Conservation (phyloP, 2,113 vertebrate genomes). For the Etia nguti region DNA sequence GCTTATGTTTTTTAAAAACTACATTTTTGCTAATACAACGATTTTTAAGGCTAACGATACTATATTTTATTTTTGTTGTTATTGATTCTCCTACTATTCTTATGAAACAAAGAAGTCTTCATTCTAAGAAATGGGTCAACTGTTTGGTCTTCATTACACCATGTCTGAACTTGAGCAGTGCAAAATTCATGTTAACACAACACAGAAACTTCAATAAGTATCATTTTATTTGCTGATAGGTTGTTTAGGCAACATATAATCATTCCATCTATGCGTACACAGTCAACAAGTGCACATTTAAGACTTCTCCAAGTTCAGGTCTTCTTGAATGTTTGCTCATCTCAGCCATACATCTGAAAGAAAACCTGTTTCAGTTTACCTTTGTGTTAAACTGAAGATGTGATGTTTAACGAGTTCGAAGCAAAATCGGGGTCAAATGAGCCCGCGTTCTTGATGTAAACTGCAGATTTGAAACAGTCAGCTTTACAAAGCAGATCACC, state of each 20-base stretch:
- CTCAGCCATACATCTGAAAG: neutral
- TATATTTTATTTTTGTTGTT: neutral
- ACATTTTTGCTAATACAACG: neutral
- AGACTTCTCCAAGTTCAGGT: too few relatives aligned
- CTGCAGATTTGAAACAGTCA: neutral
- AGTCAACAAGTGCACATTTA: neutral
- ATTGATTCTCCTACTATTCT: neutral
- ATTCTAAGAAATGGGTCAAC: neutral
- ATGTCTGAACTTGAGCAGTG: neutral
- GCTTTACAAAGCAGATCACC: neutral
- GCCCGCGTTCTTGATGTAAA: neutral
- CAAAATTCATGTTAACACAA: neutral
- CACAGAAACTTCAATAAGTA: neutral
- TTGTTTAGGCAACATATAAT: neutral
- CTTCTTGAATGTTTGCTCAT: neutral
- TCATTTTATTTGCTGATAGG: neutral
- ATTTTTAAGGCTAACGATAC: neutral
- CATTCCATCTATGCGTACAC: neutral
- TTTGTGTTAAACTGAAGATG: neutral
- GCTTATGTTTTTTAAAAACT: rapidly evolving
- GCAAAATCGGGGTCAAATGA: neutral
- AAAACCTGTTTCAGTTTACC: neutral
- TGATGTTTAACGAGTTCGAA: neutral
- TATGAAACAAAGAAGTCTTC: neutral
- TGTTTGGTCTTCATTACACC: neutral